Conservation (phyloP, 2,797 vertebrate genomes). For the Enteromius treurensis region DNA sequence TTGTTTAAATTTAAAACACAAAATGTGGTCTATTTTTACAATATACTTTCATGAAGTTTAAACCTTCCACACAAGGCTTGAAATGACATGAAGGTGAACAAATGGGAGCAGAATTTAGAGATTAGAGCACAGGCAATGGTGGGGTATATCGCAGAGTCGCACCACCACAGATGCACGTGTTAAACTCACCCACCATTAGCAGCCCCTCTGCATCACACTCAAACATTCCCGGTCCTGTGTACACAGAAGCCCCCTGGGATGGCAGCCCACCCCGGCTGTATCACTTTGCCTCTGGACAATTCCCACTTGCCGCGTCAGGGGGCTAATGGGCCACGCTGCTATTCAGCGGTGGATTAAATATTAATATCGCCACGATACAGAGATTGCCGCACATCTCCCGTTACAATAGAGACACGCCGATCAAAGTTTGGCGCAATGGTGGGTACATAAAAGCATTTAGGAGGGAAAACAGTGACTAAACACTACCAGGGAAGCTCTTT, state of each 20-base stretch:
- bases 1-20: neutral
- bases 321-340: conserved; percentile 82
- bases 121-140: conserved; percentile 52
- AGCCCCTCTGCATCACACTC: conserved; percentile 48
- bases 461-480: conserved; percentile 77
- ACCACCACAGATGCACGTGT: neutral
- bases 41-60: neutral
- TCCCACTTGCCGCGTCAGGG: conserved; percentile 82
- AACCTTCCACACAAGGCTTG: neutral
- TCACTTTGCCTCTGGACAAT: conserved; percentile 85
- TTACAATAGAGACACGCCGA: conserved; percentile 81
- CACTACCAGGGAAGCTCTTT: conserved; percentile 73
- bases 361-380: conserved; percentile 83
- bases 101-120: neutral
- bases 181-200: conserved; percentile 28
- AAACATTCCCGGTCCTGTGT: conserved; percentile 53
- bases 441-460: conserved; percentile 80
- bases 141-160: conserved; percentile 36
- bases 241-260: conserved; percentile 70
- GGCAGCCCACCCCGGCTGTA: conserved; percentile 79
- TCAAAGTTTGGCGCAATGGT: conserved; percentile 78
- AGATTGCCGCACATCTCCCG: conserved; percentile 82
- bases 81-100: neutral
- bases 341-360: conserved; percentile 86
- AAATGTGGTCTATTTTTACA: neutral